phyloP scores from a whole-genome alignment of 2,113 vertebrate species.

The Oophaga pumilio region DNA sequence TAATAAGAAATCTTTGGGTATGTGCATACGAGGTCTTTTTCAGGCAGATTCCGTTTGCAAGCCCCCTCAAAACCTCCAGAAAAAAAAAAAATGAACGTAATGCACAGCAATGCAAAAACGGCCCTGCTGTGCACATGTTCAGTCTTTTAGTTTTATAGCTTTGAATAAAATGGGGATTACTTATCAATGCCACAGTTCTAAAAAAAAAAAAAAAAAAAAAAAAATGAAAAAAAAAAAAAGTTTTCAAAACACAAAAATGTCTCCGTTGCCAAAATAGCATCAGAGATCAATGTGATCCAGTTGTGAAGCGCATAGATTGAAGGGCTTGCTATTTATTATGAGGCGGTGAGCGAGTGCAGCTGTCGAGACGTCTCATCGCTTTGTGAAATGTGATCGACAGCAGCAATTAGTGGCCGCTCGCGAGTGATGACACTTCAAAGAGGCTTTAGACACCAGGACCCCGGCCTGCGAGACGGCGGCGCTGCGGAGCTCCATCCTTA shows the following conservation, averaged over 20 bases:
- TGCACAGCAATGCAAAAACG: too few relatives aligned
- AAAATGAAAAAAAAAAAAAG: neutral
- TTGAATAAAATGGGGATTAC: too few relatives aligned
- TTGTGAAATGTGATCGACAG: conserved; percentile 19
- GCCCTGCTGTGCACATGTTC: too few relatives aligned
- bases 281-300: conserved; percentile 10
- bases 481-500: neutral
- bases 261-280: neutral
- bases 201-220: neutral
- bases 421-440: conserved; percentile 36
- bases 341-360: conserved; percentile 15
- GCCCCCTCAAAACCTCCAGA: too few relatives aligned
- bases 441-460: neutral
- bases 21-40: too few relatives aligned
- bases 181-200: too few relatives aligned
- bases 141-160: too few relatives aligned
- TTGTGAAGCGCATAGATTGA: neutral
- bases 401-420: neutral
- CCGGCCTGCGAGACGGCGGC: neutral
- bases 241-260: neutral
- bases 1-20: too few relatives aligned
- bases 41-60: too few relatives aligned
- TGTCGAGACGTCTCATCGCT: neutral
- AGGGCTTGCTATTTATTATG: neutral
- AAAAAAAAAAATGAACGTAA: too few relatives aligned